Base-by-base conservation (phyloP, 2,888 invertebrate species). In the Pachliopta kotzebuea region DNA sequence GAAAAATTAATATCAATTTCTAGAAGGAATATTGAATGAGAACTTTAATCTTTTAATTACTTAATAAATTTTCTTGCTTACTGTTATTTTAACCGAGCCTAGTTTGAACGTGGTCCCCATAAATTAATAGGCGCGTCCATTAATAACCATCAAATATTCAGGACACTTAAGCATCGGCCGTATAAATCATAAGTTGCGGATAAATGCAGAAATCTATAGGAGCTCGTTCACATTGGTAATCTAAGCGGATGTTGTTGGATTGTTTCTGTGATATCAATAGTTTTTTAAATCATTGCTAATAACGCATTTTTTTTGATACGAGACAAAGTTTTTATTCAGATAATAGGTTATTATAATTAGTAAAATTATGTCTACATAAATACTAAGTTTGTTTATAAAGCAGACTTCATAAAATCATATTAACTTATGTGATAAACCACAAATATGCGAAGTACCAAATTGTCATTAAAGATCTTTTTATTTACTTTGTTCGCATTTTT, bases 61-160 rank as follows among this genome's bases (percentile, higher is more conserved):
- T 8, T 14, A 58, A 58, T 58, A 4, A n/a, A 58, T 21, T n/a
- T 20, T 11, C 52, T 4, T n/a, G 9, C 21, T 52, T 21, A 59
- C 52, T 21, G 31, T 52, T 59, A 52, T 59, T 20, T 31, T 59
- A 52, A 24, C 29, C 17, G 42, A 8, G 24, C 58, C 21, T 29
- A 61, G 61, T 55, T 55, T 18, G 26, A 24, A 63, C n/a, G 23
- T 53, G 29, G 65, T 42, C 42, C 56, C 53, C 45, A 60, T 61
- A 65, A 61, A 65, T 65, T 65, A 57, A 57, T 54, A 53, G 49
- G 23, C 18, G 29, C 45, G 57, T 61, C 57, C 56, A 65, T 65
- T 65, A 61, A 65, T 65, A 61, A 65, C 45, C 61, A 58, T 61
- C 65, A 65, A 65, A 65, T 61, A 65, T 65, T 61, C 65, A 65